Base-by-base conservation (phyloP, 1,140 invertebrate genomes). In the Helicoverpa zea region DNA sequence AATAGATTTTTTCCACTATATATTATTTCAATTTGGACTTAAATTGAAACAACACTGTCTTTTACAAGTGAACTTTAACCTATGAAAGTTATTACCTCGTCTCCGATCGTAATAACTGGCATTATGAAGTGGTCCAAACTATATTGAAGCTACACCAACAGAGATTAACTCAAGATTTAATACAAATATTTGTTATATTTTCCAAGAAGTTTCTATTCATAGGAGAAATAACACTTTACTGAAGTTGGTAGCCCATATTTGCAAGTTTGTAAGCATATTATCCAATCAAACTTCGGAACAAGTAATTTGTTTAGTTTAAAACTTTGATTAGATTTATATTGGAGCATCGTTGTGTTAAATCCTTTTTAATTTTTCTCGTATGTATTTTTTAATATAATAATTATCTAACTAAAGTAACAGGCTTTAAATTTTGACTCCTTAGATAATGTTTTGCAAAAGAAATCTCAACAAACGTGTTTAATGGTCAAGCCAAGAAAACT, bases 271-370 rank as follows among this genome's bases (percentile, higher is more conserved):
- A 73, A 73, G 54, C 66, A 78, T 75, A 79, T 82, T 82, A 79
- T 79, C 70, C 76, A 73, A 79, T 82, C 58, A 63, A 81, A 81
- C 29, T 81, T 76, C 52, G 51, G 7, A 82, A 74, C 76, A 66
- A 79, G 81, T 79, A 74, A 82, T 82, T 82, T 82, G 76, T 82
- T 82, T 59, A 82, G 68, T 75, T 79, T 14, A 54, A 49, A 59
- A 61, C 56, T 75, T 82, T 82, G 81, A 82, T 82, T 79, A 79
- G 59, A 43, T 82, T 79, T 76, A 66, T 66, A 77, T 77, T 66
- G 75, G 29, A 52, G 61, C 49, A 29, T 52, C 16, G 43, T 70
- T 79, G 7, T 66, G 23, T 64, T 35, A 66, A 64, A 35, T 43
- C 35, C 14, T 66, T 77, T 66, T 12, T 2, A 13, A 13, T 63